A percentile compares a stretch with the other conserved stretches of the same genome.
These are phyloP conservation scores for Xerus inauris DNA, from an alignment of 2,113 vertebrate species.

Conservation along the genomic window DNA sequence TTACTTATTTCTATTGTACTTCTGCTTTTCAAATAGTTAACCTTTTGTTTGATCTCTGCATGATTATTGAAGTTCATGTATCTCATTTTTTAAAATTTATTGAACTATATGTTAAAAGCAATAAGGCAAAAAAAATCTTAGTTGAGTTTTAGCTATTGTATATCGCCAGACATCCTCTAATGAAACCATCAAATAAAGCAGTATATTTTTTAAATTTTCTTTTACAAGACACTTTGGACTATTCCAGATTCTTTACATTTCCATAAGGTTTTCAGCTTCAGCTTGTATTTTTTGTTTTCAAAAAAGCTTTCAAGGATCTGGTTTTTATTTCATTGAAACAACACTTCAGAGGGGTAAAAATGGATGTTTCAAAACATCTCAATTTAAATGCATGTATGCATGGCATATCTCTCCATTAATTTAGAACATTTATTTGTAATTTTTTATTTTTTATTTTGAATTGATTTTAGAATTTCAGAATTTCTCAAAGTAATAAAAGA, in stretches of 20 bases:
- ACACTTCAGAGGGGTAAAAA: not conserved
- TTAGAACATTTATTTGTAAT: not conserved
- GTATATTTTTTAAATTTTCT: not conserved
- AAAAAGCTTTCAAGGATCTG: not conserved
- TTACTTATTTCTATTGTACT: not conserved
- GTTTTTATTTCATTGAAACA: not conserved
- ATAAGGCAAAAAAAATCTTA: not conserved
- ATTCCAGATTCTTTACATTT: not conserved
- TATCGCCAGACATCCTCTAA: not conserved
- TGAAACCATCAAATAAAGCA: not conserved
- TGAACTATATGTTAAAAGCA: not conserved
- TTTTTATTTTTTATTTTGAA: not conserved
- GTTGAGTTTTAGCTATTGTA: not conserved
- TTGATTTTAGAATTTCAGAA: not conserved
- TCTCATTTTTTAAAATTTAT: not conserved
- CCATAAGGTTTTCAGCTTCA: not conserved
- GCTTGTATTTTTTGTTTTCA: not conserved
- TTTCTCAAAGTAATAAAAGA: not conserved
- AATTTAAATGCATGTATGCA: not conserved
- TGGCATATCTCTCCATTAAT: not conserved
- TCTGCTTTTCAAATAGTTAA: not conserved
- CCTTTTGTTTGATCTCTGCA: not conserved
- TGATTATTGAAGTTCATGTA: not conserved
- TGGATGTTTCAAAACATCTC: not conserved
- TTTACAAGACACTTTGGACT: not conserved